Conservation (phyloP, 1,140 invertebrate species). For the Capitella teleta region DNA sequence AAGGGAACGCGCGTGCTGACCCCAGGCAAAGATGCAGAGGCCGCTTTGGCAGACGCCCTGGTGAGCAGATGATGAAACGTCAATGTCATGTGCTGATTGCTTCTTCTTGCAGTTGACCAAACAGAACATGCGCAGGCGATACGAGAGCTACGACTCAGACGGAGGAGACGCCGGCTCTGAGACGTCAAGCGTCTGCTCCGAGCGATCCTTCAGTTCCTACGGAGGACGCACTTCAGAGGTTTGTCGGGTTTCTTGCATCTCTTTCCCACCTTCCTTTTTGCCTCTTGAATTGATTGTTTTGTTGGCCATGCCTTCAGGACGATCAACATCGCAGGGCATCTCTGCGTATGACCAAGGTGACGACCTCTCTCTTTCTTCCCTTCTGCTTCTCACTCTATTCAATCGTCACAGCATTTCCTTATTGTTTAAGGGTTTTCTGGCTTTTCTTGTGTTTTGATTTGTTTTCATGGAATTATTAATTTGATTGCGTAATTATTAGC, state of each 20-base stretch:
- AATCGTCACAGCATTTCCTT: too few species aligned
- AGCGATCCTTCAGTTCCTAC: constrained; percentile 74
- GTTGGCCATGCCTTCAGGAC: neutral
- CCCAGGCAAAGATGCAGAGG: constrained; percentile 79
- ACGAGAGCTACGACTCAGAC: neutral
- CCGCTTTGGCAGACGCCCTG: constrained; percentile 62
- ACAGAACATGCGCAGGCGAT: neutral
- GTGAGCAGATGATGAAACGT: too few species aligned
- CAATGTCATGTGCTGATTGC: too few species aligned
- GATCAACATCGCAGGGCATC: neutral
- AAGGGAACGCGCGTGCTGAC: constrained; percentile 61
- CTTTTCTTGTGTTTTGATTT: too few species aligned
- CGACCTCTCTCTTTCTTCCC: too few species aligned
- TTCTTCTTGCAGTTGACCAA: neutral
- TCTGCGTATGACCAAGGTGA: constrained; percentile 3
- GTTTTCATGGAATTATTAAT: too few species aligned
- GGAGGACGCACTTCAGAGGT: constrained; percentile 64
- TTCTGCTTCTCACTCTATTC: too few species aligned
- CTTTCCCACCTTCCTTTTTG: neutral
- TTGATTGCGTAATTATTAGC: too few species aligned
- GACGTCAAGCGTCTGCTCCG: constrained; percentile 87
- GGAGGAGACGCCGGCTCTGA: constrained; percentile 58
- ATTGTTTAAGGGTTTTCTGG: too few species aligned
- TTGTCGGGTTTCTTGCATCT: constrained; percentile 37
- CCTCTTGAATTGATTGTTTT: neutral